Conservation (phyloP, 2,888 invertebrate genomes). For the Tetragonula carbonaria region DNA sequence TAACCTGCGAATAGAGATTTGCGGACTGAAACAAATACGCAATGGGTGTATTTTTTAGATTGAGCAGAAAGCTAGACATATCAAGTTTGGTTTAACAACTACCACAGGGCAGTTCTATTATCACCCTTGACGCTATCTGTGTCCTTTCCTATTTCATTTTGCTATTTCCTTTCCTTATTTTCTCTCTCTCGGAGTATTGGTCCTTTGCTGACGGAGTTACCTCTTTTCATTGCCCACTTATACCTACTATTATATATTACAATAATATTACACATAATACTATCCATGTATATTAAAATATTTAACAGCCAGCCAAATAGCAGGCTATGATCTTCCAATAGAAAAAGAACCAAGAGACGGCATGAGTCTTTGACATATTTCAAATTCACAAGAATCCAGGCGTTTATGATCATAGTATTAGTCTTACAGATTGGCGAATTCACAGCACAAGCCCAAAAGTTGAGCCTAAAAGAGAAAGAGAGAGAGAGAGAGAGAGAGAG, state of each 20-base stretch:
- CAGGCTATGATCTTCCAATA: slow-evolving; percentile 61
- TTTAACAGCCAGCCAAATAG: slow-evolving; percentile 65
- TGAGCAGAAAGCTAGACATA: slow-evolving; percentile 73
- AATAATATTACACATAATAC: slow-evolving; percentile 84
- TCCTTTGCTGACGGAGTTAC: slow-evolving; percentile 69
- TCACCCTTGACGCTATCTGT: slow-evolving; percentile 36
- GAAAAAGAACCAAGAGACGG: slow-evolving; percentile 64
- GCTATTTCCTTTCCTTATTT: slow-evolving; percentile 15
- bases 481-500: too few relatives aligned
- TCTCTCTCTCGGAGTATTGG: slow-evolving; percentile 63
- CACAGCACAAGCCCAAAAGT: slow-evolving; percentile 68
- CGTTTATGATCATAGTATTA: slow-evolving; percentile 51
- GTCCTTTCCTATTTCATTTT: slow-evolving; percentile 38
- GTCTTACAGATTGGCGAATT: slow-evolving; percentile 68
- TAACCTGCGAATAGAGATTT: slow-evolving; percentile 46
- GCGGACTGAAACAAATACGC: slow-evolving; percentile 58
- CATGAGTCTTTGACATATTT: slow-evolving; percentile 59
- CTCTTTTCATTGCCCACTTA: slow-evolving; percentile 73
- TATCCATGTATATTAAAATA: slow-evolving; percentile 84
- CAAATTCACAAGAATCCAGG: slow-evolving; percentile 54
- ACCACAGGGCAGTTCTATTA: slow-evolving; percentile 60
- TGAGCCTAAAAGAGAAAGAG: slow-evolving; percentile 56
- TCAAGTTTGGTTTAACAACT: slow-evolving; percentile 73
- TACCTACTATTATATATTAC: slow-evolving; percentile 81
- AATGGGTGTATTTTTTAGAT: slow-evolving; percentile 58